These are phyloP conservation scores for Melanostigma gelatinosum DNA, from an alignment of 2,113 vertebrate species.

Conservation along the genomic window DNA sequence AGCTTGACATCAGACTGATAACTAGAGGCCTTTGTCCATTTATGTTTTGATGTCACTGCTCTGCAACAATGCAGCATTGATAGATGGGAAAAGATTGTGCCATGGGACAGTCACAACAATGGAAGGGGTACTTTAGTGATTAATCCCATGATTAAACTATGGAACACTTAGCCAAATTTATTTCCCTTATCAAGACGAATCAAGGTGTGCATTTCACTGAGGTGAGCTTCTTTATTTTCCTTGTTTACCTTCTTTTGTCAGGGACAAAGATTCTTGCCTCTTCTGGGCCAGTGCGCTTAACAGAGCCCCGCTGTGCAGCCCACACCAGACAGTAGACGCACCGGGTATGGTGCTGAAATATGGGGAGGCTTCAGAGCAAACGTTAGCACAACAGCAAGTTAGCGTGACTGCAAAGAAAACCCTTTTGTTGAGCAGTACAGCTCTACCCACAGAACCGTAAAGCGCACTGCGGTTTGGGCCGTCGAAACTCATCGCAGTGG, in stretches of 20 bases:
- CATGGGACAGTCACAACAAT: conserved; percentile 42
- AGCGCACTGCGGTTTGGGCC: conserved; percentile 44
- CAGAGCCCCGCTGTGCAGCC: neutral
- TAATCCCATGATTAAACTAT: conserved; percentile 67
- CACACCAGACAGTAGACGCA: neutral
- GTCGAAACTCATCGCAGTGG: conserved; percentile 36
- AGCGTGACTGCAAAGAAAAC: conserved; percentile 20
- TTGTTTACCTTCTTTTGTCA: neutral
- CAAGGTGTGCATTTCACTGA: conserved; percentile 41
- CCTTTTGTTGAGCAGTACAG: conserved; percentile 16
- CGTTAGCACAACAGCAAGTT: conserved; percentile 10
- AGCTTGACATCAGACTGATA: conserved; percentile 15
- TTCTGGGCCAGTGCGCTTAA: conserved; percentile 17
- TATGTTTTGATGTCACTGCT: conserved; percentile 53
- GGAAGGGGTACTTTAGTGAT: conserved; percentile 64
- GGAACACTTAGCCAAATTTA: conserved; percentile 31
- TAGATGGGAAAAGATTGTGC: conserved; percentile 40
- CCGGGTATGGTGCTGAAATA: conserved; percentile 19
- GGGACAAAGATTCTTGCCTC: conserved; percentile 9
- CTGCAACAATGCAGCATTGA: conserved; percentile 70
- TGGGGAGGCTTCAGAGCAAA: neutral
- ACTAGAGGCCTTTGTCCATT: conserved; percentile 52
- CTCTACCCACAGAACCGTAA: conserved; percentile 1
- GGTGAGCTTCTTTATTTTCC: neutral
- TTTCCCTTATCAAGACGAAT: conserved; percentile 46